Percentiles rank a stretch among this genome's conserved stretches.
phyloP scores from a whole-genome alignment of 2,888 invertebrate genomes.

The Hypolimnas misippus region DNA sequence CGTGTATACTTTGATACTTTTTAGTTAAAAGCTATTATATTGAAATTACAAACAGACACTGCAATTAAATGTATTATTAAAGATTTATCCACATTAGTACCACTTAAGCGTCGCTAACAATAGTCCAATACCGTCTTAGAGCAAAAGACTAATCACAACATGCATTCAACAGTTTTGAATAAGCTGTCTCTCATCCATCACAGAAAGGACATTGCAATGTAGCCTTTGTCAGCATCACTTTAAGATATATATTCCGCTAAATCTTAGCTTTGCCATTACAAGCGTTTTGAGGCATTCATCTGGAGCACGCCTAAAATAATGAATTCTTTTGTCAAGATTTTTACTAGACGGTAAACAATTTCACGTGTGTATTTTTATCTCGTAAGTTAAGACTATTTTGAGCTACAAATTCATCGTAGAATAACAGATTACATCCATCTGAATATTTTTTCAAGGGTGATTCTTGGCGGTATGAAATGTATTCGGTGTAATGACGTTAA shows the following conservation, averaged over 20 bases:
- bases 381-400: conserved; percentile 10
- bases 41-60: too few species aligned
- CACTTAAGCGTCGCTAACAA: not conserved
- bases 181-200: not conserved
- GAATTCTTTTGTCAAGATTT: conserved; percentile 35
- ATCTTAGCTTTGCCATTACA: not conserved
- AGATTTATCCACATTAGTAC: too few species aligned
- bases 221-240: not conserved
- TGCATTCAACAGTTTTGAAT: conserved; percentile 15
- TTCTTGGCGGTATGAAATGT: too few species aligned
- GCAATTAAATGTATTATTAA: too few species aligned
- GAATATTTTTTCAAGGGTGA: too few species aligned
- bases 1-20: too few species aligned
- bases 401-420: not conserved
- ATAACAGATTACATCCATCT: not conserved
- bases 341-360: conserved; percentile 19
- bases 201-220: not conserved
- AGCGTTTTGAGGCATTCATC: conserved; percentile 25
- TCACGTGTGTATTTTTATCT: conserved; percentile 19
- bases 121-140: conserved; percentile 6
- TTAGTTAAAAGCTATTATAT: too few species aligned
- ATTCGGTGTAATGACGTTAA: too few species aligned
- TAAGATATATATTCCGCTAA: conserved; percentile 1
- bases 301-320: conserved; percentile 31
- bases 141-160: conserved; percentile 18